phyloP scores from a whole-genome alignment of 2,797 vertebrate species.

The Hipposideros larvatus region DNA sequence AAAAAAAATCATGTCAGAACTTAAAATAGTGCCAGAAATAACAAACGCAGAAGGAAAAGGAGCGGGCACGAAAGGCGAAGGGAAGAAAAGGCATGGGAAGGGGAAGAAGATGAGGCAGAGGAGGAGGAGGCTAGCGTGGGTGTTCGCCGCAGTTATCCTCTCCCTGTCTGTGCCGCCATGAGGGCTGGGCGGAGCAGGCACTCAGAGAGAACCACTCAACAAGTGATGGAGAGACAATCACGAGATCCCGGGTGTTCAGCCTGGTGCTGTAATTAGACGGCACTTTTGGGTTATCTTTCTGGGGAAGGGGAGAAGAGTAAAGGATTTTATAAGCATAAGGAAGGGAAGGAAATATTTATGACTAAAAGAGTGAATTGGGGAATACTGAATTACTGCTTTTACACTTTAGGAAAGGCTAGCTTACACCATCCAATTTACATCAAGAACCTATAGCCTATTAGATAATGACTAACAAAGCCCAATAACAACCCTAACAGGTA shows the following conservation, averaged over 20 bases:
- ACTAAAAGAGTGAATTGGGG: background rate
- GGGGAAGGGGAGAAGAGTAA: background rate
- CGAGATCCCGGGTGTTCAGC: background rate
- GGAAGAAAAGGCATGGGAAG: background rate
- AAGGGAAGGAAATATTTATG: background rate
- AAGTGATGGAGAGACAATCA: background rate
- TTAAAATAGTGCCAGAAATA: background rate
- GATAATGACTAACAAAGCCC: background rate
- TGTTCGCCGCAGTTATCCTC: background rate
- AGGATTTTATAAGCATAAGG: background rate
- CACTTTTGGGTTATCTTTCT: background rate
- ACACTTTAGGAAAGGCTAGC: background rate
- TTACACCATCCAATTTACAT: background rate
- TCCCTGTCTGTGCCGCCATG: background rate
- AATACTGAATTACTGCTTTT: background rate
- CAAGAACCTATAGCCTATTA: background rate
- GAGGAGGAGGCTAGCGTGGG: background rate
- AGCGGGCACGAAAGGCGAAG: background rate
- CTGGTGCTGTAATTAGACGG: background rate
- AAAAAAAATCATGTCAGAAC: background rate
- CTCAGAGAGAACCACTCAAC: background rate
- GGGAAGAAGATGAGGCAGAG: background rate
- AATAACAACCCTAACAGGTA: background rate
- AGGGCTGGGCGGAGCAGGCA: too few relatives aligned
- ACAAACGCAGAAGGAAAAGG: background rate